These are phyloP conservation scores for Caiman crocodilus DNA, from an alignment of 2,797 vertebrate species.

Conservation along the genomic window DNA sequence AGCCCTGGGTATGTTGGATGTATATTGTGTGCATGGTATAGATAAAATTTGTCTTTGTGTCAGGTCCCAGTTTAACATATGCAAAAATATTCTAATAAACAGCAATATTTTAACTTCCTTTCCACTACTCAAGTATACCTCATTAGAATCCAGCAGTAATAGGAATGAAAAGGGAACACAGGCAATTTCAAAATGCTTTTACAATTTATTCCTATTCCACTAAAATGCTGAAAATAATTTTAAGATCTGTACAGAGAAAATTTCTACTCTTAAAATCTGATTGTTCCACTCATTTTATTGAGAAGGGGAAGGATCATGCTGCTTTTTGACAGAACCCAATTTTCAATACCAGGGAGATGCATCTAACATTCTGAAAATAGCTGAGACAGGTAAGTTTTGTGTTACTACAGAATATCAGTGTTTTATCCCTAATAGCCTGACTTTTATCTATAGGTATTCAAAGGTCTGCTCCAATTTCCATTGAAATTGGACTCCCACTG, in stretches of 20 bases:
- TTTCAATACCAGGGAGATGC: background rate
- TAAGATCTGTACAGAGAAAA: background rate
- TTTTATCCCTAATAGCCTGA: rapidly evolving
- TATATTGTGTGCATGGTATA: constrained; percentile 34
- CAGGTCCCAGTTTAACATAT: rapidly evolving
- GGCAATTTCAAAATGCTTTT: background rate
- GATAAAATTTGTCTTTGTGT: constrained; percentile 8
- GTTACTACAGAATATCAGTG: background rate
- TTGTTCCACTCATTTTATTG: background rate
- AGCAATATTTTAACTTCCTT: background rate
- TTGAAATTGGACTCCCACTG: background rate
- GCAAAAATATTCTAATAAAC: constrained; percentile 22
- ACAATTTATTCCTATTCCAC: background rate
- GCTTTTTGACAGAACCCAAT: background rate
- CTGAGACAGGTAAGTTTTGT: background rate
- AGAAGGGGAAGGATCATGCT: rapidly evolving
- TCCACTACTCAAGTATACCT: background rate
- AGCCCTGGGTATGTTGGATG: constrained; percentile 37
- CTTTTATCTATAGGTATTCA: background rate
- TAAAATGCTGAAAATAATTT: background rate
- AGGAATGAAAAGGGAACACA: background rate
- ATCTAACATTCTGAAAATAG: background rate
- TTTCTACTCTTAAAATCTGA: background rate
- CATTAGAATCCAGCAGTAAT: background rate
- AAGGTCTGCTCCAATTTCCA: background rate